These are phyloP conservation scores for Rotaria socialis DNA, from an alignment of 2,888 invertebrate species.

Conservation along the genomic window DNA sequence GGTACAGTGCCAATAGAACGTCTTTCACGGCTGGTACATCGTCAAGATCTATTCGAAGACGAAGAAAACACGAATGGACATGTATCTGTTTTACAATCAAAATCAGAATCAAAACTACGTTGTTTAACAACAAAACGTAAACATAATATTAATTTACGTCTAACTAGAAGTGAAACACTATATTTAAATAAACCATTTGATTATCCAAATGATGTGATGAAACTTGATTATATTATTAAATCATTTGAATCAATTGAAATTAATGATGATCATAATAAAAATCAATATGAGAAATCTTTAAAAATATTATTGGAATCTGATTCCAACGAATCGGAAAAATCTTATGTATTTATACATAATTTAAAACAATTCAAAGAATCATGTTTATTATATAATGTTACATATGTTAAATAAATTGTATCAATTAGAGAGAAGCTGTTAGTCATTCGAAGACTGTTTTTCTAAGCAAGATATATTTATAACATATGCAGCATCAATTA, in stretches of 20 bases:
- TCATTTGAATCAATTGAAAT: constrained; percentile 27
- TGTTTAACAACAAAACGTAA: constrained; percentile 35
- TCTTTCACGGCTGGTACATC: not conserved
- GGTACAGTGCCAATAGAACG: not conserved
- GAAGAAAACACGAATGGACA: not conserved
- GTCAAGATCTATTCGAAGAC: not conserved
- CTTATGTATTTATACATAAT: not conserved
- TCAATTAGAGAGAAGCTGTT: no score
- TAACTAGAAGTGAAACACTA: not conserved
- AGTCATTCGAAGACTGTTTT: no score
- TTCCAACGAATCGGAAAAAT: not conserved
- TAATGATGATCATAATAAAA: not conserved
- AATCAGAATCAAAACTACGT: constrained; percentile 22
- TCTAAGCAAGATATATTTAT: no score
- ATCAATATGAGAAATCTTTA: not conserved
- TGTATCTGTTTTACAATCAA: not conserved
- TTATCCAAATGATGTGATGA: not conserved
- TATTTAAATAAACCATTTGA: not conserved
- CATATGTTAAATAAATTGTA: not conserved
- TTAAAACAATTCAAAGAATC: constrained; percentile 30
- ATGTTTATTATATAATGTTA: constrained; percentile 11
- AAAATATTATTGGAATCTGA: not conserved
- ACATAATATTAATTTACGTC: not conserved
- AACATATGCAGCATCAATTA: no score
- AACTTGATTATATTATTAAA: constrained; percentile 32